Evolutionary conservation across 2,113 vertebrate genomes (phyloP).

Genomic region (Corvus cornix): DNA sequence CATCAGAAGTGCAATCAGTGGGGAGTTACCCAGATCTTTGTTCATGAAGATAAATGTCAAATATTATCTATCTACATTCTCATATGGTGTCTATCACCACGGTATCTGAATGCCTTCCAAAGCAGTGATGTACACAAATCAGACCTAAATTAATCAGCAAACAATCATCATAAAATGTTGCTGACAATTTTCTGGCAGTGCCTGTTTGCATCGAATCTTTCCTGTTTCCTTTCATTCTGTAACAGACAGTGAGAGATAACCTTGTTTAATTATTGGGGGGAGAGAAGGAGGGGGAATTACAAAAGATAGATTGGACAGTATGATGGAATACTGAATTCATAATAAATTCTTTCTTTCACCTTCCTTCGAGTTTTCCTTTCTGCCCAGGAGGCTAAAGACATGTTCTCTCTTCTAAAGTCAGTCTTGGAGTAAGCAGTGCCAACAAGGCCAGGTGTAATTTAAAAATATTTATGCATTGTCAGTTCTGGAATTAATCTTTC

Average conservation of each 20-base stretch:
- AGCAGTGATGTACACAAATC: constrained; percentile 20
- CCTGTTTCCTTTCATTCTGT: neutral
- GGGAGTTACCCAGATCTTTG: constrained; percentile 47
- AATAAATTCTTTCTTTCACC: constrained; percentile 35
- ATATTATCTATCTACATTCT: constrained; percentile 53
- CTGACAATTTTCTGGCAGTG: constrained; percentile 36
- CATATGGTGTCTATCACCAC: constrained; percentile 14
- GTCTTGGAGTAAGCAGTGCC: constrained; percentile 43
- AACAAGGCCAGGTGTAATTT: constrained; percentile 66
- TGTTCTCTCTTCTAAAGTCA: constrained; percentile 15
- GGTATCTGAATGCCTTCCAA: constrained; percentile 23
- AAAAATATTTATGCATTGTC: constrained; percentile 71
- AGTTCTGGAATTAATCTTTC: constrained; percentile 70
- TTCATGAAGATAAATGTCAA: constrained; percentile 59
- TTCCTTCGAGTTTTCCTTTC: constrained; percentile 32
- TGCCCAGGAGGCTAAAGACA: constrained; percentile 63
- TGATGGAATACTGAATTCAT: constrained; percentile 29
- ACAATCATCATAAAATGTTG: neutral
- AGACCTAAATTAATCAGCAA: constrained; percentile 9
- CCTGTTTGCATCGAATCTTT: neutral
- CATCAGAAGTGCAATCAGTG: constrained; percentile 40
- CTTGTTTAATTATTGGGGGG: neutral
- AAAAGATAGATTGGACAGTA: neutral
- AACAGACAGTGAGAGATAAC: neutral
- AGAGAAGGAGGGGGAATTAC: neutral